Conservation (phyloP, 2,888 invertebrate species). For the Coleophora deauratella region DNA sequence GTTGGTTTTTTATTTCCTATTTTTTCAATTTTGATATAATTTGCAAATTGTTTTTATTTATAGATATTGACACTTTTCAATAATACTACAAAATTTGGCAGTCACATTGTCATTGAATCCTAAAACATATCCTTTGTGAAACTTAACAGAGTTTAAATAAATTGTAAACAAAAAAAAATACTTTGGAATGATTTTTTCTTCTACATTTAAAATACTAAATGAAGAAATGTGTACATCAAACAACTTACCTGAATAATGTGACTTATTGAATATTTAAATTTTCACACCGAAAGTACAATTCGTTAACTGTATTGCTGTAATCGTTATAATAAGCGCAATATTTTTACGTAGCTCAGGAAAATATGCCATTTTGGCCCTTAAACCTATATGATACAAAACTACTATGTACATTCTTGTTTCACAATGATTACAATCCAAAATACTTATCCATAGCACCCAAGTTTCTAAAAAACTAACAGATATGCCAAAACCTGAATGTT, state of each 20-base stretch:
- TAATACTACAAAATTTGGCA: conserved; percentile 62
- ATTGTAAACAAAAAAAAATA: conserved; percentile 13
- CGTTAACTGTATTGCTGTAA: conserved; percentile 27
- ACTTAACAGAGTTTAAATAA: conserved; percentile 3
- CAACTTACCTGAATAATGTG: conserved; percentile 33
- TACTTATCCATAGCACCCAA: conserved; percentile 53
- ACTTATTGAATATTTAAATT: conserved; percentile 26
- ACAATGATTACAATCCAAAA: conserved; percentile 28
- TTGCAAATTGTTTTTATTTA: no score
- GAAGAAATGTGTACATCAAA: conserved; percentile 5
- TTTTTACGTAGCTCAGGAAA: conserved; percentile 6
- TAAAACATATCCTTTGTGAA: conserved; percentile 2
- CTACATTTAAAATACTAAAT: neutral
- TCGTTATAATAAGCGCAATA: conserved; percentile 12
- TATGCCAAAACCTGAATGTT: conserved; percentile 40
- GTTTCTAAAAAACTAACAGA: conserved; percentile 41
- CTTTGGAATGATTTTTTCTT: conserved; percentile 7
- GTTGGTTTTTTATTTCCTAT: no score
- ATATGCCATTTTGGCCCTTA: conserved; percentile 21
- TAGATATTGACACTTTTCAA: conserved; percentile 42
- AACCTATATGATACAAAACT: conserved; percentile 38
- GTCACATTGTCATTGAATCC: conserved; percentile 38
- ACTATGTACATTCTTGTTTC: conserved; percentile 41
- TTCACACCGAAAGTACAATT: conserved; percentile 14
- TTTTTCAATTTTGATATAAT: no score